Evolutionary conservation across 2,113 vertebrate species (phyloP), one percentile per base, ranked within the genome.

Genomic region (Salvelinus namaycush): DNA sequence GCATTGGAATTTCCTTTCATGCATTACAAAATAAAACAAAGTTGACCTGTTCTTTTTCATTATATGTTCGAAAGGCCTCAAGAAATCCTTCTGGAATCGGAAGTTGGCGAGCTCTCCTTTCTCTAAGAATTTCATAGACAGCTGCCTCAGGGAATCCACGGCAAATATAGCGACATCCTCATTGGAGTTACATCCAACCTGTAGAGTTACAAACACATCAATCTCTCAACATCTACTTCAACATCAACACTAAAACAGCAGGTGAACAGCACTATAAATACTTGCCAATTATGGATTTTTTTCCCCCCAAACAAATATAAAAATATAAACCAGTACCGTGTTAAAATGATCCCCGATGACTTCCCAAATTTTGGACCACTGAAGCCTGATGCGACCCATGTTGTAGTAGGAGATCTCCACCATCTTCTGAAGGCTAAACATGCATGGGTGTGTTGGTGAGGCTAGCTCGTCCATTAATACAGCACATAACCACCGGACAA

Each of bases 341-440:
- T 96, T 97, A 87, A 97, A 97, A 89, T 97, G 96, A 90, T 97
- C 95, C 8, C 96, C 95, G 81, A 96, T 96, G 77, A 97, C 96
- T 86, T 97, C 96, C 96, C 96, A 96, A 89, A 97, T 97, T 81
- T 95, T 93, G 74, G 96, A 97, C 96, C 95, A 97, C 85, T 97
- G 96, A 5, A 96, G 84, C 77, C 96, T 89, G 89, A 97, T 97
- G 79, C 96, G 93, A 73, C 96, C 95, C 95, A 97, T 97, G 91
- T 97, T 97, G 88, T 97, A 97, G 31, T 96, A 96, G 1, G 96
- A 97, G 73, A 96, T 97, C 88, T 97, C 96, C 26, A 97, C 96
- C 57, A 96, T 97, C 90, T 97, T 97, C 87, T 97, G 96, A 71
- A 96, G 89, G 82, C 96, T 97, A 73, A 97, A 97, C 96, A 97